Base-by-base conservation (phyloP, 2,113 vertebrate species). In the Kryptolebias marmoratus region DNA sequence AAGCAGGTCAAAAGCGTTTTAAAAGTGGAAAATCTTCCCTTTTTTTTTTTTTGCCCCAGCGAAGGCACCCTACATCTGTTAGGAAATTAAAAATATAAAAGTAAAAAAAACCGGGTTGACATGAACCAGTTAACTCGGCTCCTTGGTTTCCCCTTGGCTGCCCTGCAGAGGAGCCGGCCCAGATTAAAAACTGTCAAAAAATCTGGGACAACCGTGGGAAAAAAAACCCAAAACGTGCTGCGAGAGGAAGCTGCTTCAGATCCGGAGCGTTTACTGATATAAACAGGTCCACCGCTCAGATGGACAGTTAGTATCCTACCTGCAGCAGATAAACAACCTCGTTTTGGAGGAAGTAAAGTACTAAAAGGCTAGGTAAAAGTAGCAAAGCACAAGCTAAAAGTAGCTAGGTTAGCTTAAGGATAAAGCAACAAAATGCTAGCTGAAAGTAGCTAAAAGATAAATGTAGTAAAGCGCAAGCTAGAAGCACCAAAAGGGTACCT, bases 61-160 rank as follows among this genome's bases (percentile, higher is more conserved):
- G 61, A 77, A 64, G 64, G 68, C 60, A 75, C 16, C 58, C 77
- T 64, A 54, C 79, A 69, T 88, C 65, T 86, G 83, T 80, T 82
- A 58, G 39, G 7, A 9, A 22, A 22, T 22, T 22, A 22, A 22
- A 22, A 22, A 22, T 22, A 22, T 22, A 22, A 22, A 22, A 22
- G 22, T 22, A 22, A 22, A 86, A 87, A 86, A 73, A 79, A 87
- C 82, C 75, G 84, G 84, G 79, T 90, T 42, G 89, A 92, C 85
- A 80, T 91, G 91, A 90, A 88, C 85, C 80, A 92, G 87, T 92
- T 92, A 87, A 81, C 67, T 81, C 71, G 84, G 85, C 80, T 87
- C 82, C 88, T 88, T 83, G 75, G 85, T 90, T 87, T 84, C 88
- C 87, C 83, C 66, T 83, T 82, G 75, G 77, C 86, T 84, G 75